Evolutionary conservation across 2,888 invertebrate species (phyloP), one percentile per base, ranked within the genome.

Genomic region (Cyrtodaria siliqua): DNA sequence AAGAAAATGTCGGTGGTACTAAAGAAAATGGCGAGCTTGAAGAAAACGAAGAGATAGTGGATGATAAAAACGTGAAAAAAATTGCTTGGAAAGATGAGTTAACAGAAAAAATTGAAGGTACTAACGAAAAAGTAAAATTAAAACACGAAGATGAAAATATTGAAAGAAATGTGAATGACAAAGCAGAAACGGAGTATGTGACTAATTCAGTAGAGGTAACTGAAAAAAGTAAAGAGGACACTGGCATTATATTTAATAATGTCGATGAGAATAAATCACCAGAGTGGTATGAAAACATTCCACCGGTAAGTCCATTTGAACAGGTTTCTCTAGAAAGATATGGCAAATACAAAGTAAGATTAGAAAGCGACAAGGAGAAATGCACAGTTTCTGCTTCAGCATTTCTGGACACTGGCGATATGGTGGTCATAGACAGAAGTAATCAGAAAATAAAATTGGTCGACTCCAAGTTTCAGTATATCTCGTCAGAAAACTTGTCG

Each of bases 291-390:
- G 33, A 33, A 8, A 33, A 33, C 12, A 33, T 33, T 33, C 6
- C 4, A 33, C 33, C 33, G 12, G 12, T 33, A 20, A 50, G 62
- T n/a, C 57, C 57, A 38, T 71, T 63, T 52, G 71, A 57, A 23
- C 40, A 63, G 12, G 16, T 71, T 4, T 40, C 52, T 14, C 24
- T 67, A 23, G 38, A 67, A 50, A 59, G 64, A 26, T 78, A 64
- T 55, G 79, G 79, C 23, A 79, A 79, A 40, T 79, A 74, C 62
- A 79, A 74, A 55, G 70, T 79, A 16, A 50, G 72, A 16, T 27
- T 79, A 18, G 38, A 61, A 12, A 66, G 53, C 29, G 79, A 79
- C 20, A 52, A 49, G 3, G 55, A 69, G 38, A 74, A 73, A 26
- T 79, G 79, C 52, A 79, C 62, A 14, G 47, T 74, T 6, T 62